phyloP scores from a whole-genome alignment of 2,113 vertebrate genomes.

The Rhinopomastus cyanomelas region DNA sequence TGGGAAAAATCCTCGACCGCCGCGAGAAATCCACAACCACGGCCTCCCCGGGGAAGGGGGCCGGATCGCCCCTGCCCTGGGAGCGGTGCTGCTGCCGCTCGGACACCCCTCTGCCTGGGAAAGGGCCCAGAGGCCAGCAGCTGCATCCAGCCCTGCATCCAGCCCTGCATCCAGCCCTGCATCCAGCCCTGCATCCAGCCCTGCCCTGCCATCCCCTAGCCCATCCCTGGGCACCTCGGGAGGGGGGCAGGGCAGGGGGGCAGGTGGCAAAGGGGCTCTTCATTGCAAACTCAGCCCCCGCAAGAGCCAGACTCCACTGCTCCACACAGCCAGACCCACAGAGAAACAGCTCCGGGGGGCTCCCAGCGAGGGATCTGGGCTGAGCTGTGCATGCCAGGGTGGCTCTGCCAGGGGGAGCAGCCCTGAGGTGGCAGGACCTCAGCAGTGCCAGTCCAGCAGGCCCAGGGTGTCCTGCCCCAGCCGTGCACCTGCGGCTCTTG shows the following conservation, averaged over 20 bases:
- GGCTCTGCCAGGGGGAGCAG: neutral
- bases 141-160: neutral
- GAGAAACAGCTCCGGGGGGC: fast-evolving
- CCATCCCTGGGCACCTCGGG: fast-evolving
- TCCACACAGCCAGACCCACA: fast-evolving
- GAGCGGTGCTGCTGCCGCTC: neutral
- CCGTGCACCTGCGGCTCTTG: fast-evolving
- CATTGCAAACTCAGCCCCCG: fast-evolving
- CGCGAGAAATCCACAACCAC: too few relatives aligned
- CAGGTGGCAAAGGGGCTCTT: neutral
- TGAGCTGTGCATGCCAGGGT: fast-evolving
- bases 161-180: too few relatives aligned
- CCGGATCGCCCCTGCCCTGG: neutral
- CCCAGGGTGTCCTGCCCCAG: fast-evolving
- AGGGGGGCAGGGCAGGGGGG: fast-evolving
- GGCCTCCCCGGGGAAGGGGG: neutral
- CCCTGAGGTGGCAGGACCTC: fast-evolving
- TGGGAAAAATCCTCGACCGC: too few relatives aligned
- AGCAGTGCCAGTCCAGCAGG: neutral
- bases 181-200: neutral
- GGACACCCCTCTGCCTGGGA: neutral
- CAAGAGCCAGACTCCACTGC: fast-evolving
- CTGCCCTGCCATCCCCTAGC: neutral
- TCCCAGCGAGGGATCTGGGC: fast-evolving
- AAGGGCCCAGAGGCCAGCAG: fast-evolving